These are phyloP conservation scores for Chirona hameri DNA, from an alignment of 2,888 invertebrate genomes.

Conservation along the genomic window DNA sequence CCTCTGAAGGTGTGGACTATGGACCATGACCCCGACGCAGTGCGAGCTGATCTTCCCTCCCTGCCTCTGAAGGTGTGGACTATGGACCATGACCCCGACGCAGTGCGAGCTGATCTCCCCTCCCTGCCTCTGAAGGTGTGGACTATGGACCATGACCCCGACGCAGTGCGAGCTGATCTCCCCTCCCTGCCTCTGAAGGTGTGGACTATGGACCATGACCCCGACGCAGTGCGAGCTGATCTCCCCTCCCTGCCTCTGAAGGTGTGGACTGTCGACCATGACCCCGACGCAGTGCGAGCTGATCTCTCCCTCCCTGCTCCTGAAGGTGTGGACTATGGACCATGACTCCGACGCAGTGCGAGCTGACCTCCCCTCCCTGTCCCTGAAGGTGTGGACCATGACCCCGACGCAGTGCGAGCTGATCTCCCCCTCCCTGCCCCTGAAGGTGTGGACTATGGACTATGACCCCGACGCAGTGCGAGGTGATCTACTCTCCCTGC, in stretches of 20 bases:
- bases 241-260: conserved; percentile 58
- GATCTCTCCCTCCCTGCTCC: too few relatives aligned
- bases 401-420: conserved; percentile 75
- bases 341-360: too few relatives aligned
- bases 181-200: conserved; percentile 57
- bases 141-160: conserved; percentile 74
- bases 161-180: conserved; percentile 75
- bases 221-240: too few relatives aligned
- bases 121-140: conserved; percentile 57
- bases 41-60: conserved; percentile 71
- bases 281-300: conserved; percentile 75
- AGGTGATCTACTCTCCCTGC: conserved; percentile 68
- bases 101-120: conserved; percentile 76
- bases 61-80: conserved; percentile 60
- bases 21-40: conserved; percentile 74
- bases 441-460: conserved; percentile 68
- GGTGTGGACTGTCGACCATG: conserved; percentile 76
- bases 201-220: conserved; percentile 76
- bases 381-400: conserved; percentile 64
- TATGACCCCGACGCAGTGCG: too few relatives aligned
- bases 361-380: conserved; percentile 68
- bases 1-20: conserved; percentile 64
- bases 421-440: too few relatives aligned
- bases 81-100: conserved; percentile 75
- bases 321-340: conserved; percentile 68